These are phyloP conservation scores for Crematogaster levior DNA, from an alignment of 2,888 invertebrate genomes.

Conservation along the genomic window DNA sequence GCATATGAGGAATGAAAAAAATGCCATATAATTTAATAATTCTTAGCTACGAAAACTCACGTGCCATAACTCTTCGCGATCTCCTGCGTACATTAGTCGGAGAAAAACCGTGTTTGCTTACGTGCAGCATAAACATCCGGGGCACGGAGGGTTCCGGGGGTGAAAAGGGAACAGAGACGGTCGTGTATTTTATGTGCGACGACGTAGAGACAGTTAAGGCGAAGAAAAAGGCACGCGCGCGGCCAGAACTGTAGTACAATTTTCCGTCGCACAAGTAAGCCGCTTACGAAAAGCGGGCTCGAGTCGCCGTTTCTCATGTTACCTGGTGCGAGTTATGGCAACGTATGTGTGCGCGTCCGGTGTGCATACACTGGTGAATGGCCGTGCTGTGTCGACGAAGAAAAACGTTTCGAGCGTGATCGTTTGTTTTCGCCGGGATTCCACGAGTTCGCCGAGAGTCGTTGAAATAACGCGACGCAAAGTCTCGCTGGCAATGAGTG, in stretches of 20 bases:
- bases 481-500: not conserved
- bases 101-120: slow-evolving; percentile 68
- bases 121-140: slow-evolving; percentile 58
- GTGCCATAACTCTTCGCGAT: slow-evolving; percentile 59
- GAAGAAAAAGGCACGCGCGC: slow-evolving; percentile 63
- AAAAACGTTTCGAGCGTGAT: slow-evolving; percentile 60
- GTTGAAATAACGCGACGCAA: slow-evolving; percentile 15
- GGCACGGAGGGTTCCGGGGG: slow-evolving; percentile 23
- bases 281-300: slow-evolving; percentile 79
- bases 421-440: slow-evolving; percentile 66
- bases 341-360: slow-evolving; percentile 67
- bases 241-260: slow-evolving; percentile 72
- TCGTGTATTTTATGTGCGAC: slow-evolving; percentile 55
- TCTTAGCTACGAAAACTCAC: slow-evolving; percentile 43
- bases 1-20: not conserved
- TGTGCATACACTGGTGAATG: slow-evolving; percentile 53
- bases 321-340: slow-evolving; percentile 70
- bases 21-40: slow-evolving; percentile 48
- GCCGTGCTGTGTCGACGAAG: slow-evolving; percentile 36
- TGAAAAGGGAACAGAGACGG: not conserved
- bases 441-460: slow-evolving; percentile 43
- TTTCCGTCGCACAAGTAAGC: slow-evolving; percentile 78
- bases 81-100: slow-evolving; percentile 60
- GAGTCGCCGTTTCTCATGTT: slow-evolving; percentile 75
- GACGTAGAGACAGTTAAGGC: slow-evolving; percentile 60